A percentile compares a stretch with the other conserved stretches of the same genome.
phyloP scores from a whole-genome alignment of 2,888 invertebrate genomes.

The Drosophila picticornis region DNA sequence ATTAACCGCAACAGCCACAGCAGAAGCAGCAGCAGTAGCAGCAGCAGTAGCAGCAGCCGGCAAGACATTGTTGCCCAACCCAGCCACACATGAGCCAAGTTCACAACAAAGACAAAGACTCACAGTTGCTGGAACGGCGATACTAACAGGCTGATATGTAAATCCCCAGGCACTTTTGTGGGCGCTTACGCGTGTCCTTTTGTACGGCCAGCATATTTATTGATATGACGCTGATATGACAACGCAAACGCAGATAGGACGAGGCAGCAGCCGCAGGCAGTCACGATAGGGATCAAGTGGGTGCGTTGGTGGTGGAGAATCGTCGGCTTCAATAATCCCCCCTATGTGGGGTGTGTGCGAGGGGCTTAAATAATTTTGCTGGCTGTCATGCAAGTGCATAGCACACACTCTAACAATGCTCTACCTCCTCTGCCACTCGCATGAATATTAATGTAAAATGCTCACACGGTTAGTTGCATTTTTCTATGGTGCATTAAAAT shows the following conservation, averaged over 20 bases:
- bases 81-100: constrained; percentile 51
- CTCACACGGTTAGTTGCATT: constrained; percentile 80
- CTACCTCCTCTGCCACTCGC: constrained; percentile 19
- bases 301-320: constrained; percentile 22
- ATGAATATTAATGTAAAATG: constrained; percentile 78
- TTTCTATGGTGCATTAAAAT: constrained; percentile 74
- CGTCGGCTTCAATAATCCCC: constrained; percentile 60
- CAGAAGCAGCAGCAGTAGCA: neutral
- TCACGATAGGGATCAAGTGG: constrained; percentile 38
- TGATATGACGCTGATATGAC: constrained; percentile 79
- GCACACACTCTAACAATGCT: constrained; percentile 62
- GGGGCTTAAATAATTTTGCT: constrained; percentile 75
- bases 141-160: constrained; percentile 62
- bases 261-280: constrained; percentile 6
- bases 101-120: constrained; percentile 53
- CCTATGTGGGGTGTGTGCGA: constrained; percentile 24
- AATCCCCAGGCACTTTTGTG: constrained; percentile 59
- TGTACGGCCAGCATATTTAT: constrained; percentile 73
- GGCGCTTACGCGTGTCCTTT: constrained; percentile 58
- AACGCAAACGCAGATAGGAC: constrained; percentile 48
- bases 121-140: constrained; percentile 28
- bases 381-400: constrained; percentile 74
- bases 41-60: constrained; percentile 37
- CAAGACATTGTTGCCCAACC: constrained; percentile 38
- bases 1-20: constrained; percentile 70